Evolutionary conservation across 2,113 vertebrate genomes (phyloP).

Genomic region (Oncorhynchus keta): DNA sequence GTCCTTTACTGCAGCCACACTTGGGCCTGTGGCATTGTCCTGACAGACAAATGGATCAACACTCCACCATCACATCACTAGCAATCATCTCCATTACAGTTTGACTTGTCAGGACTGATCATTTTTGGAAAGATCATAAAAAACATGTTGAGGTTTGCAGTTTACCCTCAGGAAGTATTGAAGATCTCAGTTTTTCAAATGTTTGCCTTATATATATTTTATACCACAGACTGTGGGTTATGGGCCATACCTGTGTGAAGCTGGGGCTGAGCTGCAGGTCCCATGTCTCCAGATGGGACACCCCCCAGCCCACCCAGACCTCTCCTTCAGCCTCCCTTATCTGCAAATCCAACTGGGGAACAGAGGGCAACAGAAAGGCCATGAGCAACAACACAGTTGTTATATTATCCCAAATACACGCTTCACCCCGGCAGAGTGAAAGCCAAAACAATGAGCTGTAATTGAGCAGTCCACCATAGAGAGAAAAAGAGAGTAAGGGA

Average conservation of each 20-base stretch:
- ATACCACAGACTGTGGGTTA: background rate
- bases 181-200: too few species aligned
- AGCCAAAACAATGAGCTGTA: slow-evolving; percentile 1
- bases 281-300: slow-evolving; percentile 56
- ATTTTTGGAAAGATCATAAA: too few species aligned
- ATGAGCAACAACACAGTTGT: background rate
- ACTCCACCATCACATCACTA: background rate
- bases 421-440: background rate
- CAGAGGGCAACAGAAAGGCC: background rate
- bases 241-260: slow-evolving; percentile 58
- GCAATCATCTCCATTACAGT: background rate
- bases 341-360: slow-evolving; percentile 82
- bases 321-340: slow-evolving; percentile 79
- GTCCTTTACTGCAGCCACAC: slow-evolving; percentile 66
- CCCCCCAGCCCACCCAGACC: slow-evolving; percentile 81
- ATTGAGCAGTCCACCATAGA: background rate
- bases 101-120: too few species aligned
- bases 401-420: background rate
- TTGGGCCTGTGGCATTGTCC: slow-evolving; percentile 43
- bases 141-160: too few species aligned
- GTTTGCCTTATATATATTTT: too few species aligned
- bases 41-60: slow-evolving; percentile 30
- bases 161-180: too few species aligned
- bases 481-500: background rate
- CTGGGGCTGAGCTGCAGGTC: slow-evolving; percentile 62